Percentiles rank a stretch among this genome's conserved stretches.
Evolutionary conservation across 2,113 vertebrate species (phyloP).

Genomic region (Hippolais icterina): DNA sequence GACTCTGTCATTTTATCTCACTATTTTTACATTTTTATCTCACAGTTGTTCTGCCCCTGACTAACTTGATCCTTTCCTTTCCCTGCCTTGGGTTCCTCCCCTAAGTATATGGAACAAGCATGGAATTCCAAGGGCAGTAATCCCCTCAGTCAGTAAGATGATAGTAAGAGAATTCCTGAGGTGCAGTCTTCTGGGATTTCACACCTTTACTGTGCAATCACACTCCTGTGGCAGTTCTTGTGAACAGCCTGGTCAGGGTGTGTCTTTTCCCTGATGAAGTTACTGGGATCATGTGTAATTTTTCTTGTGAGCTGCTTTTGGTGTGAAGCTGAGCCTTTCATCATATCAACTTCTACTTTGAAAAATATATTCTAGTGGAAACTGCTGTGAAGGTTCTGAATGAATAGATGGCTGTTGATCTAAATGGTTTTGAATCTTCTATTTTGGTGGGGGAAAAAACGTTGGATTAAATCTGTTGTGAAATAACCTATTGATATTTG

Average conservation of each 20-base stretch:
- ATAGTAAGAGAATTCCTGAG: background rate
- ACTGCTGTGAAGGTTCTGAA: background rate
- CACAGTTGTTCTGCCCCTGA: background rate
- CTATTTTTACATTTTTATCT: background rate
- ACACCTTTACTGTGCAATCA: background rate
- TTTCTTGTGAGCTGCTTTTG: background rate
- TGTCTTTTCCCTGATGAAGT: background rate
- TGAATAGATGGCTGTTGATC: background rate
- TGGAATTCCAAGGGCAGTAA: background rate
- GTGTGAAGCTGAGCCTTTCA: background rate
- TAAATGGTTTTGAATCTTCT: background rate
- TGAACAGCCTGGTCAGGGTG: background rate
- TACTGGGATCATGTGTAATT: background rate
- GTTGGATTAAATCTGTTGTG: background rate
- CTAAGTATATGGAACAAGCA: background rate
- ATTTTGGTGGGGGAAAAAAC: background rate
- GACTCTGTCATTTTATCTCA: background rate
- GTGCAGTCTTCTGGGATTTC: background rate
- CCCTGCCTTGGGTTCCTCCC: background rate
- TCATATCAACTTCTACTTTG: background rate
- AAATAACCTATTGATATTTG: background rate
- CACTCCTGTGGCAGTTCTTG: background rate
- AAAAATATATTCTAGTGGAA: background rate
- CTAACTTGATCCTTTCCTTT: background rate
- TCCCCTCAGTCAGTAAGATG: background rate